Base-by-base conservation (phyloP, 1,140 invertebrate genomes). In the Dendrolimus kikuchii region DNA sequence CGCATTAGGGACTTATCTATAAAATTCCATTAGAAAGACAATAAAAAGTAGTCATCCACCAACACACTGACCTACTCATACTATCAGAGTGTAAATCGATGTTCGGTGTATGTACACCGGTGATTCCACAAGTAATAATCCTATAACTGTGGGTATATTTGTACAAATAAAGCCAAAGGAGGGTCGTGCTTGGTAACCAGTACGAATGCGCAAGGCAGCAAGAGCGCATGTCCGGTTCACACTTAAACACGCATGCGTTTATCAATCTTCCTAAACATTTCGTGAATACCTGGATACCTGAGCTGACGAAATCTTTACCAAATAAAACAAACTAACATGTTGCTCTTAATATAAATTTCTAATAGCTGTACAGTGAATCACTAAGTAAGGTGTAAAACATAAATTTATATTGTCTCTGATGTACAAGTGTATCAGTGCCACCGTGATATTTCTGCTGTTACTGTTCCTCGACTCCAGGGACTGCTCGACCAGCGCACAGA, bases 401-500 rank as follows among this genome's bases (percentile, higher is more conserved):
- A 23, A 23, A 23, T 23, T 3, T 23, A 23, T 23, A 23, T 23
- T 3, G 23, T 73, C 73, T 82, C 82, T 83, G 74, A 86, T 86
- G 82, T 86, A 66, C 74, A 71, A 78, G 71, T 73, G 71, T 66
- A 63, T 69, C 64, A 66, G 66, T 55, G 57, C 63, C 38, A 64
- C 67, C 9, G 62, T 78, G 49, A 74, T 77, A 51, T 55, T 85
- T 51, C 59, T 83, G 52, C 59, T 85, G 49, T 54, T 84, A 42
- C 52, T 81, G 59, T 77, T 68, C 60, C 64, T 82, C 57, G 73
- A 80, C 53, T 77, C 71, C 63, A 73, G 68, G 66, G 66, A 86
- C 59, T 82, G 77, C 57, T 72, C 75, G 38, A 73, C 71, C 42
- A 82, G 68, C 58, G 62, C 67, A 60, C 79, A 86, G 58, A 66